Evolutionary conservation across 2,888 invertebrate species (phyloP), one percentile per base, ranked within the genome.

Genomic region (Ormyrus labotus): DNA sequence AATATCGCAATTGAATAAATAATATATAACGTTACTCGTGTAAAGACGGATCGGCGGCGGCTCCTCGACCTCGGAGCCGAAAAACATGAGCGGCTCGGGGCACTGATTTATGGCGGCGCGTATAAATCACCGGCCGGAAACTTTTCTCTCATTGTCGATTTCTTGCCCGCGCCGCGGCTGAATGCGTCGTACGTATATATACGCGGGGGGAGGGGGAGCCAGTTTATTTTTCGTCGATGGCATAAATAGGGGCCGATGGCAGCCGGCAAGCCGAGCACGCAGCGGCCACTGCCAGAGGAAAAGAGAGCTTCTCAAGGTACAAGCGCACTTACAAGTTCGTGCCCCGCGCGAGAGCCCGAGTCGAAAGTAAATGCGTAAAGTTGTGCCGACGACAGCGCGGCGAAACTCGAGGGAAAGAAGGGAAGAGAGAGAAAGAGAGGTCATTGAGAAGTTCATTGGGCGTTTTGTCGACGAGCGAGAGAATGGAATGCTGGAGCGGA

Each of bases 401-500:
- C 34, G 34, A 34, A 34, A 34, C 34, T 34, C 34, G 34, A 0
- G 57, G 11, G n/a, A 55, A 60, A n/a, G 50, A 47, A 5, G 34
- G 57, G 11, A 50, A 55, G 64, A n/a, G n/a, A 13, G 55, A 50
- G 45, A 47, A 34, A 1, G 63, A 50, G 34, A 50, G 68, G 55
- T 77, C 81, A 73, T 72, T 72, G 72, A 63, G 72, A 76, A 80
- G 76, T 81, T 73, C 67, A 64, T 77, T 68, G 80, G 47, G 11
- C 51, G 68, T 70, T 70, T 69, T 58, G 70, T 60, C 72, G 63
- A 53, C 48, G 47, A 3, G 50, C 50, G 34, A 50, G 55, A 13
- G 6, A 13, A 50, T 5, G 64, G n/a, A 9, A n/a, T 57, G 47
- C 61, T 60, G 58, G 55, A 48, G 6, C 47, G 63, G 69, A 74